phyloP scores from a whole-genome alignment of 2,888 invertebrate species.

The Lepidocyrtoides sp. region DNA sequence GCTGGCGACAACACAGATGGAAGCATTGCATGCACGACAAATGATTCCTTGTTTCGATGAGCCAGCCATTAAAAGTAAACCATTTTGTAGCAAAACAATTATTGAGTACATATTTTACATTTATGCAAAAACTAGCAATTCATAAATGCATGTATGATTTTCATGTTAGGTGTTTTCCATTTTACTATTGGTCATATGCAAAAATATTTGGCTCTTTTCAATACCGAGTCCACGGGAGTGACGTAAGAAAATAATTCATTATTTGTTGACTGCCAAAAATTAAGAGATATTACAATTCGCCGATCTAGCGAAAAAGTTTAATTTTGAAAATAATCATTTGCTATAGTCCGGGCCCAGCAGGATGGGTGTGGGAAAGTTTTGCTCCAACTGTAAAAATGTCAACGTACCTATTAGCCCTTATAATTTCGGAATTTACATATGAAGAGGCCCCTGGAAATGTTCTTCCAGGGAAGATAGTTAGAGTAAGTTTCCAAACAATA shows the following conservation, averaged over 20 bases:
- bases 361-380: slow-evolving; percentile 74
- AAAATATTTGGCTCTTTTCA: slow-evolving; percentile 69
- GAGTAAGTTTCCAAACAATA: slow-evolving; percentile 66
- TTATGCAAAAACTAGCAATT: slow-evolving; percentile 1
- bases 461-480: slow-evolving; percentile 65
- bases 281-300: neutral
- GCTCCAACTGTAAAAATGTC: slow-evolving; percentile 71
- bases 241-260: slow-evolving; percentile 15
- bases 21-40: slow-evolving; percentile 81
- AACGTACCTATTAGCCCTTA: slow-evolving; percentile 78
- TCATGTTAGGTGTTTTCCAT: slow-evolving; percentile 54
- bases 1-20: slow-evolving; percentile 82
- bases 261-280: neutral
- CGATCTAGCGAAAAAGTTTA: neutral
- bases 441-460: slow-evolving; percentile 58
- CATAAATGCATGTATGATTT: neutral
- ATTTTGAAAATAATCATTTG: too few relatives aligned
- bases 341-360: slow-evolving; percentile 53
- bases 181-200: slow-evolving; percentile 69
- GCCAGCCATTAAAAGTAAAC: slow-evolving; percentile 74
- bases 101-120: neutral
- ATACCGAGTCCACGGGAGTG: slow-evolving; percentile 52
- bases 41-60: slow-evolving; percentile 82
- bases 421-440: slow-evolving; percentile 75
- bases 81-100: neutral